phyloP scores from a whole-genome alignment of 2,888 invertebrate species.

The Parnassius glacialis region DNA sequence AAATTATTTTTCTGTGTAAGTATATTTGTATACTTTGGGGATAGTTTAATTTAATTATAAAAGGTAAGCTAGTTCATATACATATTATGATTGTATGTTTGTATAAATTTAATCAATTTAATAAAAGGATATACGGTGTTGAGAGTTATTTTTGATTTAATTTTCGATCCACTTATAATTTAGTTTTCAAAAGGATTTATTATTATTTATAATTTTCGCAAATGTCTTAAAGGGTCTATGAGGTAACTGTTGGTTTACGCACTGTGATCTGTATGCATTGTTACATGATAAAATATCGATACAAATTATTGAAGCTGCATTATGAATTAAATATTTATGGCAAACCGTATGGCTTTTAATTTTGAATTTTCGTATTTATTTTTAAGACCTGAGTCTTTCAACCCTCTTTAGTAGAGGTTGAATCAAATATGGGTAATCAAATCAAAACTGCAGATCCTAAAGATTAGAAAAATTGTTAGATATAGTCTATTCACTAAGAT shows the following conservation, averaged over 20 bases:
- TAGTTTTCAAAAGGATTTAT: not conserved
- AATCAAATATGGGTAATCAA: too few species aligned
- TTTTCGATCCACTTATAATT: constrained; percentile 2
- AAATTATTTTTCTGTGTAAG: constrained; percentile 40
- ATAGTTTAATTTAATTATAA: constrained; percentile 47
- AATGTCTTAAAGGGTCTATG: not conserved
- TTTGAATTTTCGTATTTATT: constrained; percentile 12
- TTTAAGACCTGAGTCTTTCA: too few species aligned
- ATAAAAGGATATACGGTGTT: constrained; percentile 68
- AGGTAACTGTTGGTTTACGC: not conserved
- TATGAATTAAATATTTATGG: constrained; percentile 20
- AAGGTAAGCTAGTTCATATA: constrained; percentile 45
- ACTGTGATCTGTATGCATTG: not conserved
- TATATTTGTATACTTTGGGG: constrained; percentile 42
- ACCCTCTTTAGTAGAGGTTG: too few species aligned
- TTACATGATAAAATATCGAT: constrained; percentile 3
- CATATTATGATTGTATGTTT: constrained; percentile 42
- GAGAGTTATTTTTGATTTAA: constrained; percentile 36
- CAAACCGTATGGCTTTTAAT: constrained; percentile 2
- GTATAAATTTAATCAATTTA: constrained; percentile 68
- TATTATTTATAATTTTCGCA: not conserved
- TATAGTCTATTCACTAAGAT: too few species aligned
- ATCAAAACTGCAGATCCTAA: too few species aligned
- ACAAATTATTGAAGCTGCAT: constrained; percentile 14
- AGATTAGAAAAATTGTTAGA: too few species aligned